Percentiles rank a stretch among this genome's conserved stretches.
These are phyloP conservation scores for Agapornis roseicollis DNA, from an alignment of 2,113 vertebrate genomes.

Conservation along the genomic window DNA sequence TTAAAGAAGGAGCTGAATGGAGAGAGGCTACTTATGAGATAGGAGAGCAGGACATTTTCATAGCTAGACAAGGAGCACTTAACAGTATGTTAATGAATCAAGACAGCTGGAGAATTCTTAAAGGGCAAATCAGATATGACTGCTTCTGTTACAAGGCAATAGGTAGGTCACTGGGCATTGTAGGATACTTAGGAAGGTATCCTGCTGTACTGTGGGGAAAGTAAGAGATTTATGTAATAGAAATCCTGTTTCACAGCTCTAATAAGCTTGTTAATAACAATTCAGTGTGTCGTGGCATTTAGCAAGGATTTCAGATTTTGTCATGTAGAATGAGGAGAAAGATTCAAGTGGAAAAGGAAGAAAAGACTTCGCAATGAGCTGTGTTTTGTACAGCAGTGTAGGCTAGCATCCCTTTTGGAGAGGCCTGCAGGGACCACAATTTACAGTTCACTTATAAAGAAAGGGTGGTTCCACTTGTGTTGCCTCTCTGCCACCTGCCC, in stretches of 20 bases:
- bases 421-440: neutral
- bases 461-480: neutral
- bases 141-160: slow-evolving; percentile 52
- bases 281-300: slow-evolving; percentile 1
- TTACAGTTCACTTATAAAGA: neutral
- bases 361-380: neutral
- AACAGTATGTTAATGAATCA: slow-evolving; percentile 53
- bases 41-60: slow-evolving; percentile 37
- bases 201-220: slow-evolving; percentile 5
- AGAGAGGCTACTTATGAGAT: slow-evolving; percentile 54
- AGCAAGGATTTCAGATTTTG: slow-evolving; percentile 49
- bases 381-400: neutral
- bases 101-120: slow-evolving; percentile 41
- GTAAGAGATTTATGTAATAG: slow-evolving; percentile 9
- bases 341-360: neutral
- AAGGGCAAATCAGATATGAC: slow-evolving; percentile 55
- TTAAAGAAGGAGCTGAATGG: slow-evolving; percentile 66
- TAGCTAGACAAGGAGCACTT: slow-evolving; percentile 25
- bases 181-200: slow-evolving; percentile 16
- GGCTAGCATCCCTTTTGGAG: neutral
- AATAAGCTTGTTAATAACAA: slow-evolving; percentile 60
- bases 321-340: neutral
- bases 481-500: neutral
- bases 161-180: slow-evolving; percentile 63
- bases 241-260: slow-evolving; percentile 58